Evolutionary conservation across 35 echinoderm and acorn worm species (phyloP).

Genomic region (Apostichopus californicus): DNA sequence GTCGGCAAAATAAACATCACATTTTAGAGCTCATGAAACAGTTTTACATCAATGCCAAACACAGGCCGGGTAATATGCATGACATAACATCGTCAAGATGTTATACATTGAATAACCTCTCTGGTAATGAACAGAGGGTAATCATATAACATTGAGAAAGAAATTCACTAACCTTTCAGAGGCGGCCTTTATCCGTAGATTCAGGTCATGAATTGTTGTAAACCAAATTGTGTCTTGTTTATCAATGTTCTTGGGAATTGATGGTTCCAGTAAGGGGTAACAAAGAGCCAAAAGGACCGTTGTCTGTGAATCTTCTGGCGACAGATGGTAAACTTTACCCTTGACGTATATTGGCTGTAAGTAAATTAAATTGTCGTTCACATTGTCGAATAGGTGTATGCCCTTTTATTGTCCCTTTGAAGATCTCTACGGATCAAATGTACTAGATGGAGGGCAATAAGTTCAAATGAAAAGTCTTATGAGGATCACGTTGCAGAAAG

Average conservation of each 20-base stretch:
- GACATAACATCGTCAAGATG: no score
- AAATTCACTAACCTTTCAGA: conserved; percentile 36
- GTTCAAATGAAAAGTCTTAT: no score
- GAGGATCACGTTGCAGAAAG: no score
- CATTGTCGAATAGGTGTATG: no score
- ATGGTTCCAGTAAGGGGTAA: conserved; percentile 6
- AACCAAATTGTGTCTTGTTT: conserved; percentile 17
- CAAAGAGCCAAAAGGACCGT: conserved; percentile 40
- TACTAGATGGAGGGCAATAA: no score
- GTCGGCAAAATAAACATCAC: background rate
- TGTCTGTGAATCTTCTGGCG: conserved; percentile 17
- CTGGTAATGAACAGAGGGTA: no score
- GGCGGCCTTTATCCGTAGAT: conserved; percentile 37
- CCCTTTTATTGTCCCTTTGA: no score
- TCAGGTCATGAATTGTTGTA: conserved; percentile 48
- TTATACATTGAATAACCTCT: no score
- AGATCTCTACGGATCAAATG: no score
- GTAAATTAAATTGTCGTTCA: background rate
- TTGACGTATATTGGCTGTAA: conserved; percentile 21
- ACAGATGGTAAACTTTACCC: conserved; percentile 29
- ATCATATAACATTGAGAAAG: no score
- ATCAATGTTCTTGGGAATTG: background rate
- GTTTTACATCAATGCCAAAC: background rate
- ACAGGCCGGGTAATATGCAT: background rate
- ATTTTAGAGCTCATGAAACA: background rate